Evolutionary conservation across 2,113 vertebrate genomes (phyloP).

Genomic region (Sprattus sprattus): DNA sequence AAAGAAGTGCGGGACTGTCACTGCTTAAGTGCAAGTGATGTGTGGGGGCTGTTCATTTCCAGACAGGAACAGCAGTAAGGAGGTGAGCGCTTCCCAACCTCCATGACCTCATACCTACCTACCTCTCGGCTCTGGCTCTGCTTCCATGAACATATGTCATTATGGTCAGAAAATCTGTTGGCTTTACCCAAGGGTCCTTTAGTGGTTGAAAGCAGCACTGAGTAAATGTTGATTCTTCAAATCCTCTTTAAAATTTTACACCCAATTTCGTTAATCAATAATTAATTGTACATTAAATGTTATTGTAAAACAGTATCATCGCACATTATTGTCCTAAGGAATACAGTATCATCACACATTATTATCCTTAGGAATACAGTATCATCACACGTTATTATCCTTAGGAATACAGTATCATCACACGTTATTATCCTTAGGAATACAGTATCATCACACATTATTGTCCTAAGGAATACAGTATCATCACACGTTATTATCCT

Average conservation of each 20-base stretch:
- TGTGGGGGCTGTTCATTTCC: neutral
- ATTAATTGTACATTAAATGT: too few species aligned
- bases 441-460: too few species aligned
- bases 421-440: too few species aligned
- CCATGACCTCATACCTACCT: neutral
- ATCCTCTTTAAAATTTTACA: neutral
- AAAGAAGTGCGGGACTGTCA: too few species aligned
- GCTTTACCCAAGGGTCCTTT: neutral
- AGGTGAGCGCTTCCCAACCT: neutral
- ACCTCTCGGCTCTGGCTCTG: neutral
- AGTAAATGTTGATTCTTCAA: slow-evolving; percentile 6
- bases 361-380: too few species aligned
- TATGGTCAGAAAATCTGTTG: neutral
- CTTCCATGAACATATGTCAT: neutral
- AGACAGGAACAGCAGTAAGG: neutral
- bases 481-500: neutral
- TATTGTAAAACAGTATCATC: too few species aligned
- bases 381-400: neutral
- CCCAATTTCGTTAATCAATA: too few species aligned
- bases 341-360: too few species aligned
- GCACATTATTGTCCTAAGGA: too few species aligned
- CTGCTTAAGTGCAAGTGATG: too few species aligned
- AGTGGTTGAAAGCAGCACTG: neutral
- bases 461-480: too few species aligned
- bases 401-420: too few species aligned